Evolutionary conservation across 2,888 invertebrate genomes (phyloP).

Genomic region (Tipula confusa): DNA sequence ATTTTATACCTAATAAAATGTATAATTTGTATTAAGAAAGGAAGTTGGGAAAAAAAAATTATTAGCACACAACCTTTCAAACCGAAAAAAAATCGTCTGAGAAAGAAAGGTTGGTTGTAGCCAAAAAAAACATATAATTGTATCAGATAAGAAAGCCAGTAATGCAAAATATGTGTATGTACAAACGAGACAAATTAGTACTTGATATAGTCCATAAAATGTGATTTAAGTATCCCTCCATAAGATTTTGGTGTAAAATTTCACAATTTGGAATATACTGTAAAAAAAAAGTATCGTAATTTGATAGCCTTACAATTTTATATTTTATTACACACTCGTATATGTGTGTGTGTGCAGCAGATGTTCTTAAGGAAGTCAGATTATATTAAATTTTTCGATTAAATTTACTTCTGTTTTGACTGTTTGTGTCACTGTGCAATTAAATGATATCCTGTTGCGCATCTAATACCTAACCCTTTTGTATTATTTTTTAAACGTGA

Average conservation of each 20-base stretch:
- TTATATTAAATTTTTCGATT: neutral
- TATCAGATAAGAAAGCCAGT: neutral
- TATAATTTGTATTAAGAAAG: neutral
- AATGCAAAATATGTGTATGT: neutral
- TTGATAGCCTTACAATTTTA: neutral
- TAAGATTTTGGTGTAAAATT: too few relatives aligned
- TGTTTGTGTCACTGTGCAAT: neutral
- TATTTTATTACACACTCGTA: too few relatives aligned
- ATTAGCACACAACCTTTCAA: neutral
- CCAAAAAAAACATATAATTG: neutral
- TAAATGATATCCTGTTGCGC: neutral
- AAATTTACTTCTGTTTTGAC: neutral
- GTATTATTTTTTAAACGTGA: neutral
- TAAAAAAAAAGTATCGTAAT: neutral
- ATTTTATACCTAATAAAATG: neutral
- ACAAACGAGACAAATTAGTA: neutral
- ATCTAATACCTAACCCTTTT: neutral
- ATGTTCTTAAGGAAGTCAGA: neutral
- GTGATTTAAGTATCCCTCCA: too few relatives aligned
- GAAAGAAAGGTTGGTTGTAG: neutral
- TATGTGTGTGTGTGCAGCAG: neutral
- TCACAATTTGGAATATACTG: neutral
- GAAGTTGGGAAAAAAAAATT: neutral
- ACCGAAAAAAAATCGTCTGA: neutral
- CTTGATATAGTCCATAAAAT: neutral